Conservation (phyloP, 2,797 vertebrate genomes). For the Selene dorsalis region DNA sequence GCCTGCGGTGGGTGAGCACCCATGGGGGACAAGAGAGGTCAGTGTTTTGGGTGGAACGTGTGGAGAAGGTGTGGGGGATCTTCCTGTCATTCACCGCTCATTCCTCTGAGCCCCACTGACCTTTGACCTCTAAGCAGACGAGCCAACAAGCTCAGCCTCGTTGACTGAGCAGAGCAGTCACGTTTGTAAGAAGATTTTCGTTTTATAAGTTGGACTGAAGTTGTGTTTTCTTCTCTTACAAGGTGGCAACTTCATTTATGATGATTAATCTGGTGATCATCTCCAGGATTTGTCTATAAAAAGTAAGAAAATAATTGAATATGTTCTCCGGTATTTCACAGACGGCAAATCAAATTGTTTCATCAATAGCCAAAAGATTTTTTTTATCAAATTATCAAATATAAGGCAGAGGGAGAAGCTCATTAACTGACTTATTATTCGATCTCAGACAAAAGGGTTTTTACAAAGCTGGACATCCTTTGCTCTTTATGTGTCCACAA, state of each 20-base stretch:
- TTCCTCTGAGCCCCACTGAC: slow-evolving; percentile 74
- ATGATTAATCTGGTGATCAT: background rate
- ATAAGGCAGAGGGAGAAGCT: background rate
- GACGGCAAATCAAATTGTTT: background rate
- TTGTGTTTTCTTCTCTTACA: background rate
- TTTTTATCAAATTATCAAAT: background rate
- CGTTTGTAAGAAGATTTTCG: slow-evolving; percentile 29
- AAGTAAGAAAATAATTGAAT: background rate
- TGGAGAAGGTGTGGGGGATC: slow-evolving; percentile 79
- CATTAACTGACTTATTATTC: background rate
- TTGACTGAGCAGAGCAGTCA: slow-evolving; percentile 23
- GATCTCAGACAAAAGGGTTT: background rate
- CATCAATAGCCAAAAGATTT: no score
- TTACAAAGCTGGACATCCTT: background rate
- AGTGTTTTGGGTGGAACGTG: slow-evolving; percentile 82
- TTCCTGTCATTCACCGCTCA: slow-evolving; percentile 83
- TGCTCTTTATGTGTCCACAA: slow-evolving; percentile 31
- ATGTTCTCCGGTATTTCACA: background rate
- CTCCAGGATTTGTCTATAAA: background rate
- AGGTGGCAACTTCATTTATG: background rate
- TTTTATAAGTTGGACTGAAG: background rate
- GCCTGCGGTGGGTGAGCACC: slow-evolving; percentile 80
- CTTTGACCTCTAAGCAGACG: slow-evolving; percentile 67
- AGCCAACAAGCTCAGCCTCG: slow-evolving; percentile 54
- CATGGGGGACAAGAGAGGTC: slow-evolving; percentile 81